Percentiles rank a stretch among this genome's conserved stretches.
phyloP scores from a whole-genome alignment of 2,888 invertebrate genomes.

The Apoda limacodes region DNA sequence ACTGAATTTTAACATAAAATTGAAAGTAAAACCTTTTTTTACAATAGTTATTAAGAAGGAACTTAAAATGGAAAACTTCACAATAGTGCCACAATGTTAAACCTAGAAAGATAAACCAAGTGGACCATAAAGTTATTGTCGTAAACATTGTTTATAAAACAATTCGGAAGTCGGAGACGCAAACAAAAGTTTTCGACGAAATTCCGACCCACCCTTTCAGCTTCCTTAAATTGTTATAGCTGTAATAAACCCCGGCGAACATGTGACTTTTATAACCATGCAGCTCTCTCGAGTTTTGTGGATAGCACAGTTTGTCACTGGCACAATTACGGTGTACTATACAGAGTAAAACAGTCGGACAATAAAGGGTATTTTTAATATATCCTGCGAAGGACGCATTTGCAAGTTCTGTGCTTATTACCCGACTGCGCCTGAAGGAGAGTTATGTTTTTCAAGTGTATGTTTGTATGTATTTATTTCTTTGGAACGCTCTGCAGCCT shows the following conservation, averaged over 20 bases:
- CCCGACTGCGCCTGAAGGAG: too few relatives aligned
- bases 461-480: too few relatives aligned
- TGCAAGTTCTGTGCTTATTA: too few relatives aligned
- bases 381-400: slow-evolving; percentile 29
- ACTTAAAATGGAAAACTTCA: too few relatives aligned
- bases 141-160: slow-evolving; percentile 68
- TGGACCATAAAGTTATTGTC: slow-evolving; percentile 59
- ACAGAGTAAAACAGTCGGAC: slow-evolving; percentile 28
- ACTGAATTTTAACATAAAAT: too few relatives aligned
- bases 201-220: slow-evolving; percentile 61
- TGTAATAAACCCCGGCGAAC: slow-evolving; percentile 58
- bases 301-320: slow-evolving; percentile 50
- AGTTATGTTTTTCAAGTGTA: too few relatives aligned
- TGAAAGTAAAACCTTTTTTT: too few relatives aligned
- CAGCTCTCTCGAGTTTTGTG: slow-evolving; percentile 54
- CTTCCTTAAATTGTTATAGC: slow-evolving; percentile 67
- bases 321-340: slow-evolving; percentile 42
- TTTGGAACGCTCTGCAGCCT: too few relatives aligned
- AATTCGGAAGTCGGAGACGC: slow-evolving; percentile 50
- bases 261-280: slow-evolving; percentile 62
- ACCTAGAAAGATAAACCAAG: slow-evolving; percentile 51
- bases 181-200: slow-evolving; percentile 61
- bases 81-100: slow-evolving; percentile 49
- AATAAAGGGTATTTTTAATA: slow-evolving; percentile 39
- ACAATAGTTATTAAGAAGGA: too few relatives aligned